These are phyloP conservation scores for Nannoperca obscura DNA, from an alignment of 2,797 vertebrate species.

Conservation along the genomic window DNA sequence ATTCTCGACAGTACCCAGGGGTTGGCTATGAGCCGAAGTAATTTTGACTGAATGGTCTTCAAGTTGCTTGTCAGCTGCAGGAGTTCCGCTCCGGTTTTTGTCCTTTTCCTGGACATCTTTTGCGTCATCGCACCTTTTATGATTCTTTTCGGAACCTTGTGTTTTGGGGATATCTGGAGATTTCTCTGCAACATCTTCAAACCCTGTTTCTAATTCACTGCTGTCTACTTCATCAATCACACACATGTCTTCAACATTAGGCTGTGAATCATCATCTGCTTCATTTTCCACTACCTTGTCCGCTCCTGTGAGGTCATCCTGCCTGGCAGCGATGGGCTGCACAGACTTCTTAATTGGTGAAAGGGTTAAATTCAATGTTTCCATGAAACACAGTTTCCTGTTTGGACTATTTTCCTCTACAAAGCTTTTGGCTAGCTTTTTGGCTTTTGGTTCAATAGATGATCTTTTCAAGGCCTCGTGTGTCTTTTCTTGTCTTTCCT, in stretches of 20 bases:
- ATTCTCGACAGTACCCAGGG: background rate
- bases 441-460: slow-evolving; percentile 48
- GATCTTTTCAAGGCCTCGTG: slow-evolving; percentile 18
- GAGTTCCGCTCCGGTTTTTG: background rate
- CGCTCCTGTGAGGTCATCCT: background rate
- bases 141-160: background rate
- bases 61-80: slow-evolving; percentile 11
- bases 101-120: slow-evolving; percentile 16
- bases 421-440: background rate
- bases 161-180: background rate
- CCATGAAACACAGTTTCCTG: slow-evolving; percentile 96
- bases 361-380: slow-evolving; percentile 95
- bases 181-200: slow-evolving; percentile 4
- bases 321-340: slow-evolving; percentile 1
- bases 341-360: slow-evolving; percentile 92
- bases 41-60: slow-evolving; percentile 28
- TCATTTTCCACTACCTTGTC: background rate
- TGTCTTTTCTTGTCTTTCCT: slow-evolving; percentile 35
- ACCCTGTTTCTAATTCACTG: slow-evolving; percentile 56
- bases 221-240: slow-evolving; percentile 77
- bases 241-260: slow-evolving; percentile 75
- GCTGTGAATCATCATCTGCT: slow-evolving; percentile 48
- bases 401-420: slow-evolving; percentile 85
- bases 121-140: background rate
- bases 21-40: slow-evolving; percentile 12